phyloP scores from a whole-genome alignment of 1,140 invertebrate genomes.

The Musca vetustissima region DNA sequence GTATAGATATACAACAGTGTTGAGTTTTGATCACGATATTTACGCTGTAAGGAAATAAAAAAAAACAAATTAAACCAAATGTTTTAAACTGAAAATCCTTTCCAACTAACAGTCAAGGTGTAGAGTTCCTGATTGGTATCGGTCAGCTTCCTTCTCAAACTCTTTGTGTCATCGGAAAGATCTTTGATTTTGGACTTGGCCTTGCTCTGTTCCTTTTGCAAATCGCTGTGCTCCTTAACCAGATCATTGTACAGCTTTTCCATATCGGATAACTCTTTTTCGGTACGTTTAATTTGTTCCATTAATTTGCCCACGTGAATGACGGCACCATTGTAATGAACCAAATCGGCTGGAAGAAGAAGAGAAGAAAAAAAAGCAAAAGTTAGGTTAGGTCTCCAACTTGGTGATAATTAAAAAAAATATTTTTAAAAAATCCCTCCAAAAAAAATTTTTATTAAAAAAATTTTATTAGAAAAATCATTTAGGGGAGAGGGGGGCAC shows the following conservation, averaged over 20 bases:
- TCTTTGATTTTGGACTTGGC: constrained; percentile 60
- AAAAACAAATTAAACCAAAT: constrained; percentile 14
- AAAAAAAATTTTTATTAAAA: no score
- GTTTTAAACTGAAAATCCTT: not conserved
- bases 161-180: constrained; percentile 61
- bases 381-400: no score
- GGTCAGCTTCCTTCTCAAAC: constrained; percentile 62
- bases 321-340: constrained; percentile 73
- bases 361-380: not conserved
- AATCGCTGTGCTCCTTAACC: constrained; percentile 59
- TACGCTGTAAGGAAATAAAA: constrained; percentile 26
- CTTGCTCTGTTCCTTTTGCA: constrained; percentile 61
- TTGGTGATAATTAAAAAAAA: no score
- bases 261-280: constrained; percentile 70
- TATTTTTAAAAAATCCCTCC: no score
- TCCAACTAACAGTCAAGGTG: constrained; percentile 58
- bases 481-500: no score
- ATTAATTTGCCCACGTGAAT: constrained; percentile 78
- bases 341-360: constrained; percentile 30
- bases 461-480: no score
- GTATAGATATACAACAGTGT: constrained; percentile 57
- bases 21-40: constrained; percentile 35
- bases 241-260: constrained; percentile 65
- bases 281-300: constrained; percentile 73
- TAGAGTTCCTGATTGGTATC: constrained; percentile 60